Conservation (phyloP, 2,888 invertebrate genomes). For the Trachelus troglodyta region DNA sequence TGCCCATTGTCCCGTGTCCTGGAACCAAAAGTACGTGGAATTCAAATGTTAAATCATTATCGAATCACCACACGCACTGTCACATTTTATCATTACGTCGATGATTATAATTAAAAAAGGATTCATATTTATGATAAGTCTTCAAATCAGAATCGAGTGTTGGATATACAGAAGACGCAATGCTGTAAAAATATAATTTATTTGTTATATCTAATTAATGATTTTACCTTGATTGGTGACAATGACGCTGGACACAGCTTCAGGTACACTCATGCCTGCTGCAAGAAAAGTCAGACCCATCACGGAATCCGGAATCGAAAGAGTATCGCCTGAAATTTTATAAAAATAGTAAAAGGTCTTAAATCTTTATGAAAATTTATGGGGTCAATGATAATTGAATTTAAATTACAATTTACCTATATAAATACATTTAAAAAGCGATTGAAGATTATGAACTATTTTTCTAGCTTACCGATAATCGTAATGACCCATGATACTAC, state of each 20-base stretch:
- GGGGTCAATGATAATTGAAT: neutral
- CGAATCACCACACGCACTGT: neutral
- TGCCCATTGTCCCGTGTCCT: conserved; percentile 83
- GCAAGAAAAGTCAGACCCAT: conserved; percentile 88
- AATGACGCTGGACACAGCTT: conserved; percentile 86
- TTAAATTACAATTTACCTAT: neutral
- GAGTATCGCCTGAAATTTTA: conserved; percentile 74
- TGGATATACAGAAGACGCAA: neutral
- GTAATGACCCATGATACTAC: conserved; percentile 90
- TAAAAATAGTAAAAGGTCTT: neutral
- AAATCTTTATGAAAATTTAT: neutral
- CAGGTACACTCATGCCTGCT: conserved; percentile 87
- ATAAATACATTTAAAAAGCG: neutral
- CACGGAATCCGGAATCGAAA: conserved; percentile 85
- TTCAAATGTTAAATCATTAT: conserved; percentile 11
- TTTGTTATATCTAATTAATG: neutral
- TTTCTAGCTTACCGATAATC: conserved; percentile 73
- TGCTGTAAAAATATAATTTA: neutral
- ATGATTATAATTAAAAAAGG: neutral
- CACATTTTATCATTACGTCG: conserved; percentile 36
- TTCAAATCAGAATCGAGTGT: neutral
- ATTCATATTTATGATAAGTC: neutral
- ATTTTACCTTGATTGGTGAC: conserved; percentile 81
- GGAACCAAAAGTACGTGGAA: conserved; percentile 39
- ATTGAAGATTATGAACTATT: neutral